Evolutionary conservation across 2,888 invertebrate species (phyloP).

Genomic region (Caenorhabditis imperialis): DNA sequence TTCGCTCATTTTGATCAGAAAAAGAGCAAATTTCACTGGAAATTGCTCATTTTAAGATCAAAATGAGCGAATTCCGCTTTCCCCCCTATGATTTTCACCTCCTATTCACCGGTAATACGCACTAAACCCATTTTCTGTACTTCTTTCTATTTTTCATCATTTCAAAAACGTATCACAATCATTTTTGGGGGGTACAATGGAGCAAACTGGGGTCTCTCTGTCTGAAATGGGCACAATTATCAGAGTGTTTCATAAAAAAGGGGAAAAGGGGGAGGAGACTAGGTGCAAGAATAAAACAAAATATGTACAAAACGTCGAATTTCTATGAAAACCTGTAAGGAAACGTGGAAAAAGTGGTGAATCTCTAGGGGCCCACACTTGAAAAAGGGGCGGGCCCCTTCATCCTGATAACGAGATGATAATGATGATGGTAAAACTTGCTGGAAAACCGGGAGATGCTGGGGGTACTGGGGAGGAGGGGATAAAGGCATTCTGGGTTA

Average conservation of each 20-base stretch:
- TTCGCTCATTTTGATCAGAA: neutral
- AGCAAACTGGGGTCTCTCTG: too few relatives aligned
- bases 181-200: neutral
- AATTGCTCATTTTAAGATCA: too few relatives aligned
- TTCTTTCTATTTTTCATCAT: too few relatives aligned
- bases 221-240: too few relatives aligned
- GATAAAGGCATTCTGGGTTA: neutral
- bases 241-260: neutral
- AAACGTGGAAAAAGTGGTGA: neutral
- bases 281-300: slow-evolving; percentile 41
- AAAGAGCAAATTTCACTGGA: too few relatives aligned
- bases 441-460: neutral
- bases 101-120: too few relatives aligned
- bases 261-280: neutral
- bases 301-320: slow-evolving; percentile 42
- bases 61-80: too few relatives aligned
- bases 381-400: neutral
- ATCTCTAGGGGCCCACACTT: neutral
- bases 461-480: neutral
- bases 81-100: too few relatives aligned
- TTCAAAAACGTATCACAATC: too few relatives aligned
- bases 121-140: too few relatives aligned
- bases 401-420: too few relatives aligned
- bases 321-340: neutral
- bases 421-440: too few relatives aligned